A percentile compares a stretch with the other conserved stretches of the same genome.
These are phyloP conservation scores for Coenonympha glycerion DNA, from an alignment of 2,888 invertebrate genomes.

Conservation along the genomic window DNA sequence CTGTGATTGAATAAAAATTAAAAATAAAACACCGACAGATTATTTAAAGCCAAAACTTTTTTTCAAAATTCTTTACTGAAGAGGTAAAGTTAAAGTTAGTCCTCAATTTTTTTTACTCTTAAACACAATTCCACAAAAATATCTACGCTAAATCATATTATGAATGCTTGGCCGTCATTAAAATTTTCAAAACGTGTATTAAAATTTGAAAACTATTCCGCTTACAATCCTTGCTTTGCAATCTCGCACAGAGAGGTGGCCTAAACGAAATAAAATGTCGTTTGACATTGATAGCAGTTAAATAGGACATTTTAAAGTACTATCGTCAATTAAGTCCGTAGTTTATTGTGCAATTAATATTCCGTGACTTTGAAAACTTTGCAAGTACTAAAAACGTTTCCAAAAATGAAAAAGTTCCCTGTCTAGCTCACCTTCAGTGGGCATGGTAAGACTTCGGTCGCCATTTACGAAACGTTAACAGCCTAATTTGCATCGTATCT, in stretches of 20 bases:
- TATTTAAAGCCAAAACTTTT: no score
- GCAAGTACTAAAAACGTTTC: conserved; percentile 30
- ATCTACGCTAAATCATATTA: no score
- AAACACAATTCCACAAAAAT: no score
- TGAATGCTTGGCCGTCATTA: background rate
- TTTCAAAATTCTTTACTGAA: no score
- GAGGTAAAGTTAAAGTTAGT: no score
- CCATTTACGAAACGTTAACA: conserved; percentile 22
- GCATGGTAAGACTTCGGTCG: conserved; percentile 36
- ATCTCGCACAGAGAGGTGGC: no score
- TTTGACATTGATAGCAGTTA: background rate
- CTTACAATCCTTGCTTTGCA: no score
- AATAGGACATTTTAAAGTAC: background rate
- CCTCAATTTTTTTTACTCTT: no score
- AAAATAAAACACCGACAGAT: no score
- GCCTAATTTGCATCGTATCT: conserved; percentile 24
- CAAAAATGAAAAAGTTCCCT: conserved; percentile 36
- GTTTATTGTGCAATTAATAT: conserved; percentile 16
- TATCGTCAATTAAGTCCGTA: background rate
- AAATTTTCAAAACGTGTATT: background rate
- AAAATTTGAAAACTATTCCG: no score
- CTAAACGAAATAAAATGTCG: no score
- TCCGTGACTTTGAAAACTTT: conserved; percentile 32
- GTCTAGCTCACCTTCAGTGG: conserved; percentile 40
- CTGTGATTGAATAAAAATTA: no score